Percentiles rank a stretch among this genome's conserved stretches.
Conservation (phyloP, 2,888 invertebrate species). For the Cheilosia impressa region DNA sequence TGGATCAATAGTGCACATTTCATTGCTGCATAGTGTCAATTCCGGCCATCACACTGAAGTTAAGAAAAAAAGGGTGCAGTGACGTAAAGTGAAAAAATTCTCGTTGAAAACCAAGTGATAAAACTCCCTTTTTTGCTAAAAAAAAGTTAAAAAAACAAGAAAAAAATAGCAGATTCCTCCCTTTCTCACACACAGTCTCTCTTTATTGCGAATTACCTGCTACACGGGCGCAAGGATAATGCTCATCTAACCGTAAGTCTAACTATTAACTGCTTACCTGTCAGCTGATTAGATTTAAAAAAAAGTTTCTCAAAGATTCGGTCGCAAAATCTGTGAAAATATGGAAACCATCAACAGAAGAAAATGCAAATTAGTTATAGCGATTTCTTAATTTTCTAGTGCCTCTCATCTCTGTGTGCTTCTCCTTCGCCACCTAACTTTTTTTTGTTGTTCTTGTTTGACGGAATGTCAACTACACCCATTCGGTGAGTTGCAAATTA, state of each 20-base stretch:
- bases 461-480: slow-evolving; percentile 65
- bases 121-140: slow-evolving; percentile 16
- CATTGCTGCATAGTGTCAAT: slow-evolving; percentile 33
- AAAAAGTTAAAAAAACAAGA: not conserved
- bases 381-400: slow-evolving; percentile 40
- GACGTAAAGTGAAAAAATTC: slow-evolving; percentile 20
- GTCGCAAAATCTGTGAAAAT: slow-evolving; percentile 34
- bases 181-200: slow-evolving; percentile 21
- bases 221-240: slow-evolving; percentile 50
- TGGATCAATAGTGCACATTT: slow-evolving; percentile 56
- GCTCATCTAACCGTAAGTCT: slow-evolving; percentile 53
- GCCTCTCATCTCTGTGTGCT: slow-evolving; percentile 21
- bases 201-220: slow-evolving; percentile 29
- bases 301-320: not conserved
- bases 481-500: slow-evolving; percentile 40
- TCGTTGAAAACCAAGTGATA: slow-evolving; percentile 17
- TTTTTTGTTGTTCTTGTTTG: slow-evolving; percentile 14
- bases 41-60: slow-evolving; percentile 9
- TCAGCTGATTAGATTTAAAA: slow-evolving; percentile 26
- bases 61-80: slow-evolving; percentile 49
- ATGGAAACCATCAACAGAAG: slow-evolving; percentile 26
- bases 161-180: slow-evolving; percentile 16
- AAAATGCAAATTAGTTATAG: slow-evolving; percentile 50
- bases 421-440: slow-evolving; percentile 25
- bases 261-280: slow-evolving; percentile 13